Evolutionary conservation across 2,113 vertebrate genomes (phyloP).

Genomic region (Neolamprologus modestus): DNA sequence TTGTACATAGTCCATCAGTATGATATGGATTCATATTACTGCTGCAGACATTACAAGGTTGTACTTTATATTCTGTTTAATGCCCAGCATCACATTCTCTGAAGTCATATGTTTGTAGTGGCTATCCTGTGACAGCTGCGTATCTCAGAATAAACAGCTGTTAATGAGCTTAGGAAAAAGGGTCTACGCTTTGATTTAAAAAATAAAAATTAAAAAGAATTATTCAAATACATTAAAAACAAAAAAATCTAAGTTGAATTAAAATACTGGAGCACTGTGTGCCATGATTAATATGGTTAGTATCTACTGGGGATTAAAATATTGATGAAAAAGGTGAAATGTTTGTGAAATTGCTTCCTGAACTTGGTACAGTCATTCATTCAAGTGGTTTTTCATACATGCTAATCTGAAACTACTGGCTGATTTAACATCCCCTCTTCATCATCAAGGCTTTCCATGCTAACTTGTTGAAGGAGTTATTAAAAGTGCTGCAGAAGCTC

Average conservation of each 20-base stretch:
- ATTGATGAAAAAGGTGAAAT: neutral
- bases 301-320: neutral
- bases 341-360: neutral
- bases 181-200: neutral
- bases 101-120: neutral
- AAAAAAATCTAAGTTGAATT: neutral
- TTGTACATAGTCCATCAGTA: neutral
- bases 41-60: neutral
- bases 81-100: neutral
- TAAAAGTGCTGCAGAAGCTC: neutral
- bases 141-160: neutral
- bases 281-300: neutral
- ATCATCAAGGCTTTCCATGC: neutral
- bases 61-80: neutral
- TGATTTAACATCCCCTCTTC: neutral
- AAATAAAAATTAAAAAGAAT: fast-evolving
- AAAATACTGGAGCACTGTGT: neutral
- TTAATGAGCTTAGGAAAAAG: neutral
- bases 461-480: neutral
- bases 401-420: neutral
- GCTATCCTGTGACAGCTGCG: neutral
- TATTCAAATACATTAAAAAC: neutral
- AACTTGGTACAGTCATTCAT: neutral
- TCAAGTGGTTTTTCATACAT: neutral
- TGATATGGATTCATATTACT: neutral